These are phyloP conservation scores for Phyllostomus hastatus DNA, from an alignment of 2,113 vertebrate species.

Conservation along the genomic window DNA sequence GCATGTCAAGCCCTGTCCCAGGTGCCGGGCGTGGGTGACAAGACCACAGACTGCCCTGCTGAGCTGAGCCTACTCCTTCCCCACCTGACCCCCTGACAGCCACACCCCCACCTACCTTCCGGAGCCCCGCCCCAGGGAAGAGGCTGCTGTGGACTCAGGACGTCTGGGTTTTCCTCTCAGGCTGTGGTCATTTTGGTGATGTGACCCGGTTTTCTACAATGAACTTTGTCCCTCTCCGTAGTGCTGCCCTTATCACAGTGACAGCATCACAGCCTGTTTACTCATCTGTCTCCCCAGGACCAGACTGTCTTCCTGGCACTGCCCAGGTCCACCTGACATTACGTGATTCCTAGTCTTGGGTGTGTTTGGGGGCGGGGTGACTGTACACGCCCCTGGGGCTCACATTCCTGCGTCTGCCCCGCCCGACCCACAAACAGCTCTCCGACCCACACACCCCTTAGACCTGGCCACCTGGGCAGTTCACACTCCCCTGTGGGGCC, in stretches of 20 bases:
- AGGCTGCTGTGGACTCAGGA: background rate
- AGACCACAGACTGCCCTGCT: background rate
- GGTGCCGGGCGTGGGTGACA: background rate
- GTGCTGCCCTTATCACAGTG: background rate
- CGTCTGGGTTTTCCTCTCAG: background rate
- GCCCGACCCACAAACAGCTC: background rate
- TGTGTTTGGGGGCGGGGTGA: background rate
- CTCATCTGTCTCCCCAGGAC: background rate
- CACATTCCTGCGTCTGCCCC: background rate
- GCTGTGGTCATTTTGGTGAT: conserved; percentile 20
- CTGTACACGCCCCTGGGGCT: background rate
- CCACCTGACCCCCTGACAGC: background rate
- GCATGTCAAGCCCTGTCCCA: background rate
- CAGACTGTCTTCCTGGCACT: background rate
- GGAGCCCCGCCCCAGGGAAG: background rate
- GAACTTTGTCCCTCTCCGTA: conserved; percentile 48
- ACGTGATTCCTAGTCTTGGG: background rate
- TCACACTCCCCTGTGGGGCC: background rate
- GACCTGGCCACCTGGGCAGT: background rate
- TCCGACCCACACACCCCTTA: background rate
- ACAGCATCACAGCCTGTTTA: background rate
- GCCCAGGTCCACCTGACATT: background rate
- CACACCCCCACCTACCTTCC: background rate
- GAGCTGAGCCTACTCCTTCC: background rate
- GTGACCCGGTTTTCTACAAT: background rate